phyloP scores from a whole-genome alignment of 2,113 vertebrate species.

The Eira barbara region DNA sequence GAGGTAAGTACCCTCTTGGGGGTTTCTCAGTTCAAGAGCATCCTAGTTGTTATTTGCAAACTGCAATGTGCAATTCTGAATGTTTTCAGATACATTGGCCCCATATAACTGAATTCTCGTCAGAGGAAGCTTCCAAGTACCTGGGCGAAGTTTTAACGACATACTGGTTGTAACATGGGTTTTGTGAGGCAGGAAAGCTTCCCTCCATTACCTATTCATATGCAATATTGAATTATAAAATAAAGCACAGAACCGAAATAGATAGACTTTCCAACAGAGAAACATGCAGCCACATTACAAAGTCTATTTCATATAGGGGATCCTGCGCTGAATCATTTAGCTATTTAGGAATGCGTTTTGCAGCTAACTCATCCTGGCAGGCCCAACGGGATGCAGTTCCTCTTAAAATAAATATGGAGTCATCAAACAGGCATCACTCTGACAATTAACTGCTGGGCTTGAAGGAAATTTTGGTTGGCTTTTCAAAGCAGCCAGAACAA shows the following conservation, averaged over 20 bases:
- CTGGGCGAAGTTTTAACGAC: conserved; percentile 33
- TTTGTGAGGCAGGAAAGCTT: conserved; percentile 64
- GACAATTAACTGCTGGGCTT: conserved; percentile 73
- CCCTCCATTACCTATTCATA: conserved; percentile 71
- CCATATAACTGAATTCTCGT: conserved; percentile 4
- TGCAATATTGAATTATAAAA: conserved; percentile 75
- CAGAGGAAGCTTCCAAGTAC: conserved; percentile 45
- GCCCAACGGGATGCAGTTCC: conserved; percentile 60
- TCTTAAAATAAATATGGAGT: conserved; percentile 77
- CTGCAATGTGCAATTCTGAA: conserved; percentile 52
- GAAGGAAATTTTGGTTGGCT: conserved; percentile 63
- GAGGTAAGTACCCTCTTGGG: conserved; percentile 67
- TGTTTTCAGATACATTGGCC: conserved; percentile 54
- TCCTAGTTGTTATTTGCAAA: conserved; percentile 66
- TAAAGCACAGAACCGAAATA: conserved; percentile 63
- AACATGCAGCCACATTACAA: conserved; percentile 54
- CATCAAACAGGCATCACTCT: conserved; percentile 69
- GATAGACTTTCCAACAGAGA: conserved; percentile 69
- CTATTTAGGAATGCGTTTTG: conserved; percentile 70
- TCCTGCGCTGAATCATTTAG: conserved; percentile 70
- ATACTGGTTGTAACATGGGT: conserved; percentile 33
- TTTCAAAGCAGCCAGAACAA: conserved; percentile 66
- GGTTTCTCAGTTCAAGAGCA: conserved; percentile 68
- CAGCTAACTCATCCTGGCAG: conserved; percentile 76
- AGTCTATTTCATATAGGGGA: conserved; percentile 73